Base-by-base conservation (phyloP, 2,888 invertebrate species). In the Drosophila koepferae region DNA sequence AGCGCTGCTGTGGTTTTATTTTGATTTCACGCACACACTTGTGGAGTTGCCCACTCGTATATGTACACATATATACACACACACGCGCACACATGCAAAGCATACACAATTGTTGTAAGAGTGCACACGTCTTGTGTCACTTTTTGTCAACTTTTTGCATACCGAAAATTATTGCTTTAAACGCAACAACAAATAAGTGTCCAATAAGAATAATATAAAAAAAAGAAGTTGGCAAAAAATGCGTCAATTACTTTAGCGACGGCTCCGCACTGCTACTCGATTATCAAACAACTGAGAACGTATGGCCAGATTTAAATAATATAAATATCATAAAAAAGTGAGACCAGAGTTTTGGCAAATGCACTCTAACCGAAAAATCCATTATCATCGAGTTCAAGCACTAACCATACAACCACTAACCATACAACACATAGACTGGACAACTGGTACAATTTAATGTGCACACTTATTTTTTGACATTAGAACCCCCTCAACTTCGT, bases 11-110 rank as follows among this genome's bases (percentile, higher is more conserved):
- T 72, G 63, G 36, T 82, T 76, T 80, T 90, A 88, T 90, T 85
- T 85, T 90, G 89, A 90, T 88, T 85, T 87, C 69, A 80, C 80
- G 70, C 86, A 74, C 84, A 85, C 85, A 85, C 85, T 85, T 85
- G 85, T 85, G 90, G 85, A 90, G 85, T 80, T 83, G 58, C 74
- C 49, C 67, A 63, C 60, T 34, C 71, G 69, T 41, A 62, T 41
- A 65, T 48, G 48, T 54, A 41, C 23, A 51, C 59, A 72, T 54
- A 46, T 7, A 38, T 31, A 54, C 43, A 43, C 8, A 12, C 34
- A 44, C 40, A 44, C 41, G 16, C 44, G 44, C 23, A 38, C 18
- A 41, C 6, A 61, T 41, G 36, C 44, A 31, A 18, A n/a, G 16
- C 48, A 28, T 31, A 41, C 40, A 40, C 31, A 67, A 38, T 65